Percentiles rank a stretch among this genome's conserved stretches.
These are phyloP conservation scores for Lanistes nyassanus DNA, from an alignment of 1,140 invertebrate genomes.

Conservation along the genomic window DNA sequence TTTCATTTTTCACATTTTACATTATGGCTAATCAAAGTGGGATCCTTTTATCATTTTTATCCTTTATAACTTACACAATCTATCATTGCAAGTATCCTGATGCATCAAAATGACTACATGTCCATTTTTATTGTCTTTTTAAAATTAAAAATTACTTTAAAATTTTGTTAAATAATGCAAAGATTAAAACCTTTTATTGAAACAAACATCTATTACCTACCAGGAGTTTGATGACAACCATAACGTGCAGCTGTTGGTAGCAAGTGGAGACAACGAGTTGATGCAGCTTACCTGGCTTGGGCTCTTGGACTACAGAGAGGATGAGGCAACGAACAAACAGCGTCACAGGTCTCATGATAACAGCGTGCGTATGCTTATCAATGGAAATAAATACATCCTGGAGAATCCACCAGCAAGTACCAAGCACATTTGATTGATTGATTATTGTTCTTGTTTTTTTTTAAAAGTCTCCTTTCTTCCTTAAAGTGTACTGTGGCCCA, in stretches of 20 bases:
- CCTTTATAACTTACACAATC: no score
- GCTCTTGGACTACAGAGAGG: constrained; percentile 36
- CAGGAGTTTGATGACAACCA: constrained; percentile 23
- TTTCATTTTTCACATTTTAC: no score
- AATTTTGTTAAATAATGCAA: neutral
- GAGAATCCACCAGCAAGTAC: no score
- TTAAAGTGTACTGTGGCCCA: neutral
- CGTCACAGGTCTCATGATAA: constrained; percentile 19
- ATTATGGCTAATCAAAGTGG: no score
- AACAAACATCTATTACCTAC: neutral
- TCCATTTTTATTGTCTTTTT: neutral
- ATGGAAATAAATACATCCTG: no score
- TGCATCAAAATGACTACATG: no score
- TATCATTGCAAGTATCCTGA: no score
- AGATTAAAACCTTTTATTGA: neutral
- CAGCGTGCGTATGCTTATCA: constrained; percentile 15
- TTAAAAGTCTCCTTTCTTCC: no score
- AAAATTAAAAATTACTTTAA: neutral
- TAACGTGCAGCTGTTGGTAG: constrained; percentile 45
- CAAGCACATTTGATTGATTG: no score
- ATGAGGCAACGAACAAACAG: constrained; percentile 9
- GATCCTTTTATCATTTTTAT: no score
- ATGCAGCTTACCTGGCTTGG: constrained; percentile 51
- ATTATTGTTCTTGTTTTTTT: no score
- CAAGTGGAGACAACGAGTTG: constrained; percentile 54